Conservation (phyloP, 2,888 invertebrate species). For the Lottia scabra region DNA sequence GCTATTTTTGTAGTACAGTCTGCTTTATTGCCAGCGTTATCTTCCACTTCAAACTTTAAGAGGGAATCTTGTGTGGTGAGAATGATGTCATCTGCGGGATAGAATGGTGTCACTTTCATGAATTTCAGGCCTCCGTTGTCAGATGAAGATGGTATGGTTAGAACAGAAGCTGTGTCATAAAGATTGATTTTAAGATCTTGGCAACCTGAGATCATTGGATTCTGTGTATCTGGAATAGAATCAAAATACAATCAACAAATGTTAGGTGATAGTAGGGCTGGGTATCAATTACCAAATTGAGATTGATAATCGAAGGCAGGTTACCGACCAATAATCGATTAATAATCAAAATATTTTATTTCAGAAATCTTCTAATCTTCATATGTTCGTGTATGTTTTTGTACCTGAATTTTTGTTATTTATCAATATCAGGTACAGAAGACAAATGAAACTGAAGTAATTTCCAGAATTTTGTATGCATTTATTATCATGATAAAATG, state of each 20-base stretch:
- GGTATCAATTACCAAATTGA: no score
- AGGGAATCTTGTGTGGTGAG: constrained; percentile 60
- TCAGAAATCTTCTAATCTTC: no score
- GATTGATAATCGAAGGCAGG: no score
- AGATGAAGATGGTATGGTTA: constrained; percentile 21
- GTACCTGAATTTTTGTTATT: no score
- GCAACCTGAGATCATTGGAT: constrained; percentile 29
- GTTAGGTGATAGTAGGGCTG: no score
- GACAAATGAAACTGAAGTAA: no score
- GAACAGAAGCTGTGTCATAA: constrained; percentile 14
- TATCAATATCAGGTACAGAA: no score
- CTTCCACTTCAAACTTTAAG: constrained; percentile 94
- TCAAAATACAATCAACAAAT: neutral
- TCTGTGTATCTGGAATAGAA: constrained; percentile 35
- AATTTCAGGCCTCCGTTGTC: constrained; percentile 41
- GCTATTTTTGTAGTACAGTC: constrained; percentile 92
- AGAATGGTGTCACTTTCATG: constrained; percentile 24
- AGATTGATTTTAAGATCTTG: neutral
- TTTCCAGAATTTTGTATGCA: no score
- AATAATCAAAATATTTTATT: no score
- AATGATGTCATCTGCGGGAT: constrained; percentile 32
- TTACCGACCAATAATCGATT: no score
- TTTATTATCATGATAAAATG: no score
- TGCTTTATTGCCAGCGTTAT: constrained; percentile 95
- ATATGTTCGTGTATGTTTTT: no score